These are phyloP conservation scores for Calephelis perditalis DNA, from an alignment of 2,888 invertebrate genomes.

Conservation along the genomic window DNA sequence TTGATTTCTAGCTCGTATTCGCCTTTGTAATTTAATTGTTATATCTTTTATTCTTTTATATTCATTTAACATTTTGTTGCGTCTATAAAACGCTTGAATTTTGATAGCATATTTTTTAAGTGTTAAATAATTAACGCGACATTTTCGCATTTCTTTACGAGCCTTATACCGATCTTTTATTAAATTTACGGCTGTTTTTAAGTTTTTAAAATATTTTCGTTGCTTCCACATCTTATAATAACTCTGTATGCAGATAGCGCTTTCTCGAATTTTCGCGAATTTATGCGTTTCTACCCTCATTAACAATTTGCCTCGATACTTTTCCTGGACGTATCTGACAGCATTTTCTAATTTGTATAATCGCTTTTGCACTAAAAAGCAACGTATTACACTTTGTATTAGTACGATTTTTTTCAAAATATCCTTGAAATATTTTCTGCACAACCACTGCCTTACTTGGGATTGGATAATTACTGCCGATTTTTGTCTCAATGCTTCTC, in stretches of 20 bases:
- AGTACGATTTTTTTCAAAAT: constrained; percentile 41
- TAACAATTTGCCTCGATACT: constrained; percentile 52
- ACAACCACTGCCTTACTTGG: constrained; percentile 51
- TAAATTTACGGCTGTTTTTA: constrained; percentile 44
- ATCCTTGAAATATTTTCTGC: constrained; percentile 41
- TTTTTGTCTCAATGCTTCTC: constrained; percentile 39
- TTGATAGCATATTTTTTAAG: constrained; percentile 47
- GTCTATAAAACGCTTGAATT: constrained; percentile 69
- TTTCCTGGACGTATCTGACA: constrained; percentile 49
- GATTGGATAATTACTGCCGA: constrained; percentile 51
- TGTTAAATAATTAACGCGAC: constrained; percentile 43
- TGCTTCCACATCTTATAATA: constrained; percentile 55
- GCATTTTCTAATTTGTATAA: constrained; percentile 43
- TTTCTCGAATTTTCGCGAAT: constrained; percentile 37
- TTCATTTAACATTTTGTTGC: constrained; percentile 52
- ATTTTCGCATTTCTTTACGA: constrained; percentile 49
- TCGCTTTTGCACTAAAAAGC: constrained; percentile 43
- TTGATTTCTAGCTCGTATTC: constrained; percentile 59
- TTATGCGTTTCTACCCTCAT: constrained; percentile 52
- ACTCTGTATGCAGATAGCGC: constrained; percentile 58
- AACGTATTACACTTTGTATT: constrained; percentile 48
- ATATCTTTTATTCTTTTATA: constrained; percentile 47
- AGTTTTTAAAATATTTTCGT: constrained; percentile 35
- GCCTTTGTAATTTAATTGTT: constrained; percentile 66
- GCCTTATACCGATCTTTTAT: constrained; percentile 46